phyloP scores from a whole-genome alignment of 2,113 vertebrate genomes.

The Antennarius striatus region DNA sequence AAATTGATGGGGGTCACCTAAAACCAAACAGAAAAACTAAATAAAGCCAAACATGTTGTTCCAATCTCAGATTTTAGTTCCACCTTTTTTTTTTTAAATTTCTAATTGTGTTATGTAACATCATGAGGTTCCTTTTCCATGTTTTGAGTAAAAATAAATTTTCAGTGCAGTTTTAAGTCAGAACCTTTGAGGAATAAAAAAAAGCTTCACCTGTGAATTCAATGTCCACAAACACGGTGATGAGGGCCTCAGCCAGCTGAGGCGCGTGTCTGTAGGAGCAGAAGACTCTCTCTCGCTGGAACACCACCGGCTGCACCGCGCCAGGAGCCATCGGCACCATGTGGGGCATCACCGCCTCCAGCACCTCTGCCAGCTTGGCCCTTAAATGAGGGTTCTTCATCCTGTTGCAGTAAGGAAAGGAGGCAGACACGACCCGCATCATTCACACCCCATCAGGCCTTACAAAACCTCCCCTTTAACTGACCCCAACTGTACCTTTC shows the following conservation, averaged over 20 bases:
- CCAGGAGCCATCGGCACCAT: conserved; percentile 84
- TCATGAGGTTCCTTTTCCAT: no score
- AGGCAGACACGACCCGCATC: neutral
- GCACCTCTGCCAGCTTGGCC: conserved; percentile 94
- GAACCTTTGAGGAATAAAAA: no score
- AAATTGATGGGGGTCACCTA: conserved; percentile 98
- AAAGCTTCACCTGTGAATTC: conserved; percentile 90
- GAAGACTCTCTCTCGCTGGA: conserved; percentile 93
- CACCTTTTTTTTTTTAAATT: no score
- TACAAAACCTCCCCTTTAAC: neutral
- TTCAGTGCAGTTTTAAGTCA: no score
- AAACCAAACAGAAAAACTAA: neutral
- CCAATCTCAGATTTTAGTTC: neutral
- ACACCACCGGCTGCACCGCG: conserved; percentile 85
- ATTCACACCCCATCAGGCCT: neutral
- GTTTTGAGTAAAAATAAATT: no score
- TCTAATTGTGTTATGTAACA: no score
- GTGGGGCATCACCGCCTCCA: conserved; percentile 99
- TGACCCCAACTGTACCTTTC: conserved; percentile 82
- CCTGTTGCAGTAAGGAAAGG: conserved; percentile 68
- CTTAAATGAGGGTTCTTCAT: conserved; percentile 98
- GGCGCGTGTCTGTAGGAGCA: conserved; percentile 86
- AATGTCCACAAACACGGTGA: conserved; percentile 97
- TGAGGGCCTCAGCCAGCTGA: conserved; percentile 91
- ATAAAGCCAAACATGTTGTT: neutral